phyloP scores from a whole-genome alignment of 1,140 invertebrate species.

The Choristoneura fumiferana region DNA sequence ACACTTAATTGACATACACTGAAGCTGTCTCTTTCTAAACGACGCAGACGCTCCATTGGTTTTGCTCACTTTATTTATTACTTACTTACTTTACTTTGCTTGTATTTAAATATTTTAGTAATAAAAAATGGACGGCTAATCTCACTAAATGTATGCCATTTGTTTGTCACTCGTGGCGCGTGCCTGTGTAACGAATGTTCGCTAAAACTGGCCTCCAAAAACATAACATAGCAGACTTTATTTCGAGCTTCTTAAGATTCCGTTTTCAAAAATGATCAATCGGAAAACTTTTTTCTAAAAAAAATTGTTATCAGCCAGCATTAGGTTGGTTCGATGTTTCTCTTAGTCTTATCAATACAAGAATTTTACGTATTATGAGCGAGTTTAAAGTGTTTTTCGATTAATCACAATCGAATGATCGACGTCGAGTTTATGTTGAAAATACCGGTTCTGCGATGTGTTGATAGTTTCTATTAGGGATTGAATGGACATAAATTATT shows the following conservation, averaged over 20 bases:
- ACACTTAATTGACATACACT: no score
- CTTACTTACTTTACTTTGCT: no score
- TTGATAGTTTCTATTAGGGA: conserved; percentile 73
- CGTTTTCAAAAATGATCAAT: conserved; percentile 24
- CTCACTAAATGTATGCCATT: conserved; percentile 53
- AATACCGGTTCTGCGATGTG: conserved; percentile 42
- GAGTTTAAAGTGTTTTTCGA: conserved; percentile 60
- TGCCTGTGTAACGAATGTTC: conserved; percentile 60
- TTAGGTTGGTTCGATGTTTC: conserved; percentile 55
- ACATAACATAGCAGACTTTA: conserved; percentile 30
- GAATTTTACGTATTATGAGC: conserved; percentile 58
- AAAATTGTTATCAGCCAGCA: conserved; percentile 57
- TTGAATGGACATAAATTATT: conserved; percentile 72
- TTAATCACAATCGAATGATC: conserved; percentile 58
- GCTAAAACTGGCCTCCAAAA: conserved; percentile 39
- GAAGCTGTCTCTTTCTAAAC: no score
- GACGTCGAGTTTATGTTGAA: conserved; percentile 44
- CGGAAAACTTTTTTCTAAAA: conserved; percentile 21
- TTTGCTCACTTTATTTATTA: no score
- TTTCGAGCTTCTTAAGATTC: conserved; percentile 20
- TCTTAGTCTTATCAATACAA: conserved; percentile 62
- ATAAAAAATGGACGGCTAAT: no score
- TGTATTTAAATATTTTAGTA: no score
- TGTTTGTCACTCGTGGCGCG: conserved; percentile 67
- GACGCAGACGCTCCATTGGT: no score